A percentile compares a stretch with the other conserved stretches of the same genome.
Conservation (phyloP, 1,140 invertebrate genomes). For the Papilio polytes region DNA sequence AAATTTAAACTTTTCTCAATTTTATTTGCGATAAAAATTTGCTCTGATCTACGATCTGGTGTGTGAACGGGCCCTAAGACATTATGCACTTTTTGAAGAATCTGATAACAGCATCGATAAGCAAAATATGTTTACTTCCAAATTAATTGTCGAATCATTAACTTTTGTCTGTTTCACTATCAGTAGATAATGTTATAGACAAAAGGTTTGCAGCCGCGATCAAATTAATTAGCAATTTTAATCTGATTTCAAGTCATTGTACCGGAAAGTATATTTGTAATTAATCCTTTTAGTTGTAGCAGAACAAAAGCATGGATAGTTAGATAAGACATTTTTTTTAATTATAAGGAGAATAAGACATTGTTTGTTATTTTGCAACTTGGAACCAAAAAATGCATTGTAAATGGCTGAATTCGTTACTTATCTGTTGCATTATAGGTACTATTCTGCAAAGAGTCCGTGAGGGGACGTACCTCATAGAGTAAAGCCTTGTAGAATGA, state of each 20-base stretch:
- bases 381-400: not conserved
- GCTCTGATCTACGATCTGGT: too few species aligned
- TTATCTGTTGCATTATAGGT: not conserved
- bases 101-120: not conserved
- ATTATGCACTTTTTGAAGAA: not conserved
- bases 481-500: too few species aligned
- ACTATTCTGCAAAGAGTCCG: not conserved
- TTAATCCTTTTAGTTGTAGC: slow-evolving; percentile 4
- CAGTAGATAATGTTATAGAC: not conserved
- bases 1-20: too few species aligned
- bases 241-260: not conserved
- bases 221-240: not conserved
- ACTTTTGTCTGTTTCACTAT: not conserved
- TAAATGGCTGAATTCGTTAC: not conserved
- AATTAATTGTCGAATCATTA: not conserved
- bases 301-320: not conserved
- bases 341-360: too few species aligned
- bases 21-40: too few species aligned
- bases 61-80: too few species aligned
- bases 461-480: too few species aligned
- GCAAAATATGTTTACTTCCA: not conserved
- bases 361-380: not conserved
- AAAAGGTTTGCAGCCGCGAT: not conserved
- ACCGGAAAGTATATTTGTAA: not conserved
- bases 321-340: not conserved